These are phyloP conservation scores for Diorhabda elongata DNA, from an alignment of 1,140 invertebrate genomes.

Conservation along the genomic window DNA sequence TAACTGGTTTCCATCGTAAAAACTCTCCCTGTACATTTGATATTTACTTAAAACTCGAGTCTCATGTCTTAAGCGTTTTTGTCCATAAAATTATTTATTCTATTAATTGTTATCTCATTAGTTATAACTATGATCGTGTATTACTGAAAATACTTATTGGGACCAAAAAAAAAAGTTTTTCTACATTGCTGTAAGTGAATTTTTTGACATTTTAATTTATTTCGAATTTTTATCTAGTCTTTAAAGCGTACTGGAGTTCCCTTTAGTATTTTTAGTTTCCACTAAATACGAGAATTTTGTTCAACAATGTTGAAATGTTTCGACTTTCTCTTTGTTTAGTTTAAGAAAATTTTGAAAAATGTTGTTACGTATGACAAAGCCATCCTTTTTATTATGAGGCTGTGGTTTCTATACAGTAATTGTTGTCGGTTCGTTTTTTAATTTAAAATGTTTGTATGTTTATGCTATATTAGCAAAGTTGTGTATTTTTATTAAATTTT, in stretches of 20 bases:
- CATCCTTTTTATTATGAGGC: too few relatives aligned
- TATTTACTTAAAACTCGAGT: too few relatives aligned
- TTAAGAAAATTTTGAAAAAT: too few relatives aligned
- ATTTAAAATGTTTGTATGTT: too few relatives aligned
- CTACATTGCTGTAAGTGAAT: conserved; percentile 4
- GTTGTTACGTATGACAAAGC: too few relatives aligned
- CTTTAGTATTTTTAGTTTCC: conserved; percentile 19
- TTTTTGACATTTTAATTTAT: conserved; percentile 8
- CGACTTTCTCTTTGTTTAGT: too few relatives aligned
- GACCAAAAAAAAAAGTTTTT: conserved; percentile 10
- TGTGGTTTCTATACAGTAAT: too few relatives aligned
- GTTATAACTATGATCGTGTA: background rate
- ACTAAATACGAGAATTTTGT: background rate
- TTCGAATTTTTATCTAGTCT: conserved; percentile 21
- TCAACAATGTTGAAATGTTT: background rate
- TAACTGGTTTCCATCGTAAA: too few relatives aligned
- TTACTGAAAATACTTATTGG: conserved; percentile 17
- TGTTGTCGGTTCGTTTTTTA: too few relatives aligned
- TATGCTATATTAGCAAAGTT: too few relatives aligned
- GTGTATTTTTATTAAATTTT: too few relatives aligned
- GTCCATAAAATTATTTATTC: background rate
- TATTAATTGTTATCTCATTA: conserved; percentile 1
- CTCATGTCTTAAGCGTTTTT: background rate
- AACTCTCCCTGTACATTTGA: too few relatives aligned
- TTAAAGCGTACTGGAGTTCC: conserved; percentile 8